Conservation (phyloP, 2,113 vertebrate genomes). For the Taurulus bubalis region DNA sequence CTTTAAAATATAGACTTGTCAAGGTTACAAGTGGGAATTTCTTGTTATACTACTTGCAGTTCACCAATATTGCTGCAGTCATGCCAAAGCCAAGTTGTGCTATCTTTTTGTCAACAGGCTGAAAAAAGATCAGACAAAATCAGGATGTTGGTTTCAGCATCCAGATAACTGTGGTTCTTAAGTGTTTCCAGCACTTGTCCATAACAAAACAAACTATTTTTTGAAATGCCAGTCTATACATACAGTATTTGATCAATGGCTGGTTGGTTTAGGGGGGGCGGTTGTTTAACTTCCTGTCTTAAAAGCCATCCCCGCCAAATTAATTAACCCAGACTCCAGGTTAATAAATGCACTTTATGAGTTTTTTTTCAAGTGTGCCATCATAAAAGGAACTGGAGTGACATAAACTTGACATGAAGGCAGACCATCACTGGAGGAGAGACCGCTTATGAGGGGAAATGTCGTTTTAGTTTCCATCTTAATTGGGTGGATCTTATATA, state of each 20-base stretch:
- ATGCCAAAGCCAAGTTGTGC: slow-evolving; percentile 12
- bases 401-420: slow-evolving; percentile 68
- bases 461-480: slow-evolving; percentile 58
- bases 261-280: slow-evolving; percentile 40
- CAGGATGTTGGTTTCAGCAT: not conserved
- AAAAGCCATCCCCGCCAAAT: slow-evolving; percentile 75
- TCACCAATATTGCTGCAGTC: slow-evolving; percentile 19
- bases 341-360: slow-evolving; percentile 78
- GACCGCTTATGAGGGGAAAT: slow-evolving; percentile 51
- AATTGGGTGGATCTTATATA: slow-evolving; percentile 66
- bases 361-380: slow-evolving; percentile 72
- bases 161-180: slow-evolving; percentile 5
- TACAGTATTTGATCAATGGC: slow-evolving; percentile 10
- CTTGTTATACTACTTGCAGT: slow-evolving; percentile 29
- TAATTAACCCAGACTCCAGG: slow-evolving; percentile 72
- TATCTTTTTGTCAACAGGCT: not conserved
- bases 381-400: slow-evolving; percentile 71
- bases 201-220: not conserved
- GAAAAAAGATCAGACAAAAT: not conserved
- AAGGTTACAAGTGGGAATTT: slow-evolving; percentile 59
- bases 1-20: slow-evolving; percentile 47
- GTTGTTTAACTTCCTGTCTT: slow-evolving; percentile 75
- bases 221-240: not conserved
- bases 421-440: slow-evolving; percentile 49
- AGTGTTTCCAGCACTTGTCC: not conserved